Base-by-base conservation (phyloP, 2,113 vertebrate genomes). In the Pangasianodon hypophthalmus region DNA sequence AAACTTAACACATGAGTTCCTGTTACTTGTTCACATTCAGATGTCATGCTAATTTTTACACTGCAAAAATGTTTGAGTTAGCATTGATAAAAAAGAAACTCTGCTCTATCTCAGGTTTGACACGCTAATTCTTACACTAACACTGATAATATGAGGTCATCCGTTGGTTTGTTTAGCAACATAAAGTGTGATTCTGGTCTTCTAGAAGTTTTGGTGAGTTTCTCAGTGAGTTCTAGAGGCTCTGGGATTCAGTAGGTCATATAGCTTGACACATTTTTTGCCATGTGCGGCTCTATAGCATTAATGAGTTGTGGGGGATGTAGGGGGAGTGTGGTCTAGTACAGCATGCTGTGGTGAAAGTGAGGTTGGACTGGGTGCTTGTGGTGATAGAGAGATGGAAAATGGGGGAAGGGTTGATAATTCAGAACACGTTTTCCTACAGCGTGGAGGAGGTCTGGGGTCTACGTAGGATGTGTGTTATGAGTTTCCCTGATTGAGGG, bases 361-460 rank as follows among this genome's bases (percentile, higher is more conserved):
- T 19, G 41, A 79, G 73, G 84, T 85, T 48, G 85, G 77, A 84
- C 69, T 71, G 58, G 60, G 87, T 81, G 86, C 60, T 86, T 82
- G 86, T 86, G 89, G 88, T 81, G 89, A 84, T 92, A n/a, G 56
- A 64, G 48, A 85, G 71, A 84, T 56, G 62, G 84, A 79, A 52
- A 87, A 24, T 29, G 84, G 90, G 90, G 90, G 87, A 44, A 71
- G 91, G 91, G 89, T 60, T 90, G 88, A 85, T 92, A 91, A 91
- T 92, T 91, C 91, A 86, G 83, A 92, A 91, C 91, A 91, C 16
- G 90, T 89, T 91, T 91, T 87, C 80, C 82, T 90, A 81, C 89
- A 86, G 58, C 77, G 79, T 52, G 46, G 44, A 67, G 89, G 88
- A 87, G 90, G 90, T 89, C 87, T 89, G 87, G 87, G 80, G 73